A percentile compares a stretch with the other conserved stretches of the same genome.
Evolutionary conservation across 2,113 vertebrate species (phyloP).

Genomic region (Myiagra hebetior): DNA sequence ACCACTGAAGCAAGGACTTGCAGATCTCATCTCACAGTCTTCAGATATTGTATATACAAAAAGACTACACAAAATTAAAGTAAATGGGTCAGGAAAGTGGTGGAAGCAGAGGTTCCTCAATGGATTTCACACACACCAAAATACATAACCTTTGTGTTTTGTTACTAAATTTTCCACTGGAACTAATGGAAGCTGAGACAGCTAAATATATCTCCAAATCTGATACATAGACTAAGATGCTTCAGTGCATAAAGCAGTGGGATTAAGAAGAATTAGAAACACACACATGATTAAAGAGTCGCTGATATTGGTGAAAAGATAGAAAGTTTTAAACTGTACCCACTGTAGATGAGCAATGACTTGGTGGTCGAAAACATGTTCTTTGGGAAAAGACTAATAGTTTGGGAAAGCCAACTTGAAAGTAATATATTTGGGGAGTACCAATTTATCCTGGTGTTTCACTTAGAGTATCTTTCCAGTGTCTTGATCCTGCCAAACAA

Average conservation of each 20-base stretch:
- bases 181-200: background rate
- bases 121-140: background rate
- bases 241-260: background rate
- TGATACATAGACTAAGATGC: background rate
- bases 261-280: background rate
- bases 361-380: background rate
- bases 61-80: background rate
- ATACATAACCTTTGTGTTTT: background rate
- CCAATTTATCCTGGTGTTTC: constrained; percentile 47
- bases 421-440: background rate
- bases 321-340: background rate
- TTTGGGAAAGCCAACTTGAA: background rate
- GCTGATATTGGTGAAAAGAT: background rate
- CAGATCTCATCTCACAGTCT: background rate
- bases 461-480: background rate
- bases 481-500: constrained; percentile 35
- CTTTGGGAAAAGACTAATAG: background rate
- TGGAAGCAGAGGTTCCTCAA: background rate
- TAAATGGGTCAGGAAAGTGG: background rate
- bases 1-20: background rate
- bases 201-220: background rate
- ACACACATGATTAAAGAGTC: background rate
- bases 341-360: background rate
- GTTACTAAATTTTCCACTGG: background rate
- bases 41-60: background rate